Conservation (phyloP, 2,113 vertebrate genomes). For the Cheilinus undulatus region DNA sequence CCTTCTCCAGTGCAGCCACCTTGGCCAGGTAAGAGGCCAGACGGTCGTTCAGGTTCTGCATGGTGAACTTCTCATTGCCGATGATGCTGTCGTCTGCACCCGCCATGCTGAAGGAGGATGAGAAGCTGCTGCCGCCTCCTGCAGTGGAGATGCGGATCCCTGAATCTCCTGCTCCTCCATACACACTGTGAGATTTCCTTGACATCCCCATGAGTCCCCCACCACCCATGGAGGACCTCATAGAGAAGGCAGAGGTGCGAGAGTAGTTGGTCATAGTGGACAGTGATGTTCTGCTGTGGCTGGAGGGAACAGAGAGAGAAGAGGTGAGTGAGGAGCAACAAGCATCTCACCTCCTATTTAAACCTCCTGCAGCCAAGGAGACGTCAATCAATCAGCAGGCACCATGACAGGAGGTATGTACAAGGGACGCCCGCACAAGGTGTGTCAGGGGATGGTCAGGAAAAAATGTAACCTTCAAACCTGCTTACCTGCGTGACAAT, state of each 20-base stretch:
- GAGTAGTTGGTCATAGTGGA: constrained; percentile 37
- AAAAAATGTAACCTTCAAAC: constrained; percentile 24
- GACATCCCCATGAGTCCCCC: no score
- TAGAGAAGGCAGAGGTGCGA: constrained; percentile 35
- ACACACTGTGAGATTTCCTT: constrained; percentile 62
- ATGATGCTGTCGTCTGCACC: constrained; percentile 14
- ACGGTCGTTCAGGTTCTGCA: constrained; percentile 86
- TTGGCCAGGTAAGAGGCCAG: constrained; percentile 82
- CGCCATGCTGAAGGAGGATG: neutral
- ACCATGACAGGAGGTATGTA: constrained; percentile 37
- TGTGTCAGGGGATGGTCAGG: neutral
- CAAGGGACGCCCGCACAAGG: neutral
- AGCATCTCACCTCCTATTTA: constrained; percentile 34
- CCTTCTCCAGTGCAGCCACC: constrained; percentile 75
- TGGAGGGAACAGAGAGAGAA: constrained; percentile 18
- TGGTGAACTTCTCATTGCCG: constrained; percentile 80
- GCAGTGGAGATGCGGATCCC: constrained; percentile 25
- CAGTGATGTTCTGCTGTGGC: constrained; percentile 25
- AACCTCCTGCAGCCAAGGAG: neutral
- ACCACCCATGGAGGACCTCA: neutral
- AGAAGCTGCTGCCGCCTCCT: neutral
- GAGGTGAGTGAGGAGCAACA: constrained; percentile 40
- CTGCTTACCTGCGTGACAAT: neutral
- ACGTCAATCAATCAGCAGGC: constrained; percentile 12
- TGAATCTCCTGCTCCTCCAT: constrained; percentile 48